These are phyloP conservation scores for Rutpela maculata DNA, from an alignment of 2,888 invertebrate species.

Conservation along the genomic window DNA sequence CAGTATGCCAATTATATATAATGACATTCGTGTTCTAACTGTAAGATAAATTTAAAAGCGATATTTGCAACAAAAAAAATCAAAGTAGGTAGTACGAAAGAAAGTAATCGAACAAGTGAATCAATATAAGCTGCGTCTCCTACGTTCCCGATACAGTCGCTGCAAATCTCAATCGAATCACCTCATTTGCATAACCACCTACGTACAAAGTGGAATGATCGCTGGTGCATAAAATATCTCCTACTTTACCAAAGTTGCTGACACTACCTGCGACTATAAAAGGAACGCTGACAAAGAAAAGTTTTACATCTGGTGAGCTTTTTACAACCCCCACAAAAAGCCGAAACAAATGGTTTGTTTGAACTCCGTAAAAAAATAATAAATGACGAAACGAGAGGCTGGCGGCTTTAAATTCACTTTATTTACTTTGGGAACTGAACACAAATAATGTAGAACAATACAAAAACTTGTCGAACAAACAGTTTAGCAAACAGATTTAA, in stretches of 20 bases:
- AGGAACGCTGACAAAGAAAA: conserved; percentile 13
- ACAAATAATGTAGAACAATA: not conserved
- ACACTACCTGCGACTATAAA: conserved; percentile 10
- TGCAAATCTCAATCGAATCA: conserved; percentile 11
- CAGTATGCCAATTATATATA: no score
- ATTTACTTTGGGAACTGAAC: not conserved
- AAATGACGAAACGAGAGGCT: not conserved
- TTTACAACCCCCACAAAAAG: not conserved
- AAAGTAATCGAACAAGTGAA: conserved; percentile 8
- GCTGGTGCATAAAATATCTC: conserved; percentile 25
- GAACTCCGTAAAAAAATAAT: not conserved
- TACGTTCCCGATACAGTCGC: conserved; percentile 9
- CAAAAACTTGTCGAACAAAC: not conserved
- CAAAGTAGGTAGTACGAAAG: not conserved
- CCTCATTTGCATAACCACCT: conserved; percentile 26
- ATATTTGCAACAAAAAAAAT: not conserved
- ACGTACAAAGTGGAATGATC: conserved; percentile 24
- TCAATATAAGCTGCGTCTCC: not conserved
- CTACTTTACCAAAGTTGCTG: conserved; percentile 8
- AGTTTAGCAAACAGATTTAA: not conserved
- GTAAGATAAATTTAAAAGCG: not conserved
- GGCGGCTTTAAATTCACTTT: not conserved
- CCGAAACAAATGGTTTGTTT: conserved; percentile 9
- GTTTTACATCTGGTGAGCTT: conserved; percentile 14
- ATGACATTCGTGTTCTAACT: not conserved